Evolutionary conservation across 2,797 vertebrate genomes (phyloP), one percentile per base, ranked within the genome.

Genomic region (Sebastes trivittatus): DNA sequence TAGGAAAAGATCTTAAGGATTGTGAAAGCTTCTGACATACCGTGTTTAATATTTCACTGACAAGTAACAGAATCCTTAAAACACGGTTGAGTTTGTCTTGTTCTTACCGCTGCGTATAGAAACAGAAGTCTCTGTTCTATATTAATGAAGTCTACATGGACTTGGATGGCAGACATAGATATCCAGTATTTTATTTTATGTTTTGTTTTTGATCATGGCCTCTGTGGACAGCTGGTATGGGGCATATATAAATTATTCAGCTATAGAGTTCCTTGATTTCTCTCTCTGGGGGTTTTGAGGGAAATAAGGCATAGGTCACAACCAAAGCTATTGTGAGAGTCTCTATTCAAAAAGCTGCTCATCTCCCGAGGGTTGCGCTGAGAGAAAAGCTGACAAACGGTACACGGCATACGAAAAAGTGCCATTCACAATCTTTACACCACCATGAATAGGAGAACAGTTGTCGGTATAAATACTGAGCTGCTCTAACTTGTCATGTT

Each of bases 201-300:
- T 81, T 84, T 86, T 70, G 55, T 42, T 88, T 91, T 84, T 93
- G 87, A 92, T 94, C 84, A 71, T 60, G 59, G 81, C 72, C 64
- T 87, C 80, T 75, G 81, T 85, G 91, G 88, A 82, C 77, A 25
- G 63, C 71, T 88, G 82, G 69, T 76, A 52, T 16, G 42, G 70
- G 59, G 49, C 29, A 65, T 22, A 38, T 79, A 94, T 95, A 77
- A 90, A 93, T 94, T 92, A 94, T 94, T 94, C 82, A 95, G 81
- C 38, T 71, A 70, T 76, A 78, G 61, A 85, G 64, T 58, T 61
- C 38, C 68, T 86, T 89, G 85, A 92, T 84, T 88, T 92, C 83
- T 84, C 64, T 85, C 61, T 82, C n/a, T 25, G 59, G 63, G 73
- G 74, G 78, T 78, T 81, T 78, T 80, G 74, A 85, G 75, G 78